These are phyloP conservation scores for Stratiomys singularior DNA, from an alignment of 2,888 invertebrate species.

Conservation along the genomic window DNA sequence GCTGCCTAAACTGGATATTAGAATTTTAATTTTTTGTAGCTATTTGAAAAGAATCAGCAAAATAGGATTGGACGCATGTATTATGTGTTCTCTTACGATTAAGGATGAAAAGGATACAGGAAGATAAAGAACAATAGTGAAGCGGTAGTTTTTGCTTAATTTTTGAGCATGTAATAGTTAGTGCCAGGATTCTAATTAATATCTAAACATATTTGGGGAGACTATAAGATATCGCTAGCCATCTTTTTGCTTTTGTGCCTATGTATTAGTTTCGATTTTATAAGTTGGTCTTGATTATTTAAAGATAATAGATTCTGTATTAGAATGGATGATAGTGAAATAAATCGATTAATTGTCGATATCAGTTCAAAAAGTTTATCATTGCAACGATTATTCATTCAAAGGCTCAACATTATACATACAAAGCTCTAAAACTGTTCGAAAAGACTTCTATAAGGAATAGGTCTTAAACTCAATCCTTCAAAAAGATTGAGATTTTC, in stretches of 20 bases:
- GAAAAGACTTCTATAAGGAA: too few species aligned
- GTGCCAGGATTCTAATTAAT: too few species aligned
- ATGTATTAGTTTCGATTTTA: slow-evolving; percentile 7
- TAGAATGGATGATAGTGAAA: not conserved
- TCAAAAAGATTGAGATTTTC: too few species aligned
- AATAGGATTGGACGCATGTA: not conserved
- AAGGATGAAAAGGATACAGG: not conserved
- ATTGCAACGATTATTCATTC: too few species aligned
- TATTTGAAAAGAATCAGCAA: not conserved
- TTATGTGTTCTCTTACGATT: not conserved
- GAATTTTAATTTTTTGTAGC: not conserved
- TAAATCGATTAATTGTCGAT: not conserved
- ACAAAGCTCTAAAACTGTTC: too few species aligned
- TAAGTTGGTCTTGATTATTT: not conserved
- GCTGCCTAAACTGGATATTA: not conserved
- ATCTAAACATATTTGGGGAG: too few species aligned
- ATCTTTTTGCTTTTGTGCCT: slow-evolving; percentile 19
- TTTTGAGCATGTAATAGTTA: too few species aligned
- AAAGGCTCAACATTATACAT: too few species aligned
- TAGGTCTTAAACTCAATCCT: too few species aligned
- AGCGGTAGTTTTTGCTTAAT: too few species aligned
- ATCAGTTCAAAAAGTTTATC: too few species aligned
- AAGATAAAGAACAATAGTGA: too few species aligned
- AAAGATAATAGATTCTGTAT: not conserved
- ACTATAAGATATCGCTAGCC: slow-evolving; percentile 5